Base-by-base conservation (phyloP, 2,888 invertebrate species). In the Eueremaeus valkanovi region DNA sequence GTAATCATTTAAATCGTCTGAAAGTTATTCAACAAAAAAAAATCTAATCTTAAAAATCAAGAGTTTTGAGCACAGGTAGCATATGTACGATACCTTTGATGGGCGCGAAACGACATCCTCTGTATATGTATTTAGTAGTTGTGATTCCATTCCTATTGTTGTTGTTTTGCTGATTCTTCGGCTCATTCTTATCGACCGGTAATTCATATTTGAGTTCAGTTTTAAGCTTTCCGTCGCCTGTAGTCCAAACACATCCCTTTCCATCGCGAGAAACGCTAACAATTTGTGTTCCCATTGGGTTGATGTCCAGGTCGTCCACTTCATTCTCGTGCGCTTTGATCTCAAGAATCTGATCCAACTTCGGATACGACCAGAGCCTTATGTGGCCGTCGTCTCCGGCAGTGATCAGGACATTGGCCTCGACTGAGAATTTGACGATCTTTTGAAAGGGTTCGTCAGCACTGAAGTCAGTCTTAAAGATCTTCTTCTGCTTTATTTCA, bases 241-340 rank as follows among this genome's bases (percentile, higher is more conserved):
- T 86, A 81, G 89, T 87, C 96, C 96, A 97, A 29, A 95, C 85
- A 80, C 89, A 86, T 8, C 91, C 92, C 79, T 89, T 87, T 3
- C 92, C 92, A 85, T 95, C 95, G 85, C 94, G 93, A 0, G 92
- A 91, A 79, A 95, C 90, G 80, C 92, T 92, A 73, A 90, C 90
- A 73, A 95, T 84, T 82, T 88, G 82, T 78, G 88, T 88, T 78
- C 90, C 90, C 81, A 89, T 89, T 1, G 91, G 90, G 84, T 92
- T 92, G 82, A 96, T 92, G 85, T 95, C 95, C 74, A 97, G 84
- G 84, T 96, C 96, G 82, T 96, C 96, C 78, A 97, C 91, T 87
- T 96, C 96, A 84, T 92, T 92, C 74, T 87, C 88, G 81, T 96
- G 96, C 45, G 90, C 92, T 78, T 89, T 86, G 13, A 94, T 85